phyloP scores from a whole-genome alignment of 1,140 invertebrate genomes.

The Neodiprion virginianus region DNA sequence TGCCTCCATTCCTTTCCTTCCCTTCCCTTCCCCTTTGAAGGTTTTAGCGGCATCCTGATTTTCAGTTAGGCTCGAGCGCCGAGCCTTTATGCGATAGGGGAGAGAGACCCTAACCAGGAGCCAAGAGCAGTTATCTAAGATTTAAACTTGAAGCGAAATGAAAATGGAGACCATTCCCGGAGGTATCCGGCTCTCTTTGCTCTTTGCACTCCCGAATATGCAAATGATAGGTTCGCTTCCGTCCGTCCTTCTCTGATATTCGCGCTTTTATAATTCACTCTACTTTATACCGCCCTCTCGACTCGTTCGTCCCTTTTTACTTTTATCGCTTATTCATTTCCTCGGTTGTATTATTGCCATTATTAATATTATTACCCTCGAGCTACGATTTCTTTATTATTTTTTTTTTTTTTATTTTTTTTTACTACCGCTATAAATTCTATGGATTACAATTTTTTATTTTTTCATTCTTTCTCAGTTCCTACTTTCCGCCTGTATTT shows the following conservation, averaged over 20 bases:
- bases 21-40: constrained; percentile 18
- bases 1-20: background rate
- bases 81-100: background rate
- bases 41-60: constrained; percentile 28
- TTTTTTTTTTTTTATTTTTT: background rate
- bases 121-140: constrained; percentile 12
- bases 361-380: background rate
- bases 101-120: constrained; percentile 1
- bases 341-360: background rate
- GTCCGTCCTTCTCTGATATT: background rate
- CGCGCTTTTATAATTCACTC: background rate
- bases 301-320: background rate
- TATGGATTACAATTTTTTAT: too few species aligned
- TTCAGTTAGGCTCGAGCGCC: constrained; percentile 29
- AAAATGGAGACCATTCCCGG: background rate
- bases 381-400: background rate
- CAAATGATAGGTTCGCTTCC: background rate
- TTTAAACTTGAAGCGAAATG: constrained; percentile 12
- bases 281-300: background rate
- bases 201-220: constrained; percentile 2
- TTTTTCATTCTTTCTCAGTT: background rate
- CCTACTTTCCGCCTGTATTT: too few species aligned
- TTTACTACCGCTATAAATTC: too few species aligned
- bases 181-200: background rate
- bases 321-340: background rate